A percentile compares a stretch with the other conserved stretches of the same genome.
Evolutionary conservation across 2,888 invertebrate species (phyloP).

Genomic region (Aphodius sticticus): DNA sequence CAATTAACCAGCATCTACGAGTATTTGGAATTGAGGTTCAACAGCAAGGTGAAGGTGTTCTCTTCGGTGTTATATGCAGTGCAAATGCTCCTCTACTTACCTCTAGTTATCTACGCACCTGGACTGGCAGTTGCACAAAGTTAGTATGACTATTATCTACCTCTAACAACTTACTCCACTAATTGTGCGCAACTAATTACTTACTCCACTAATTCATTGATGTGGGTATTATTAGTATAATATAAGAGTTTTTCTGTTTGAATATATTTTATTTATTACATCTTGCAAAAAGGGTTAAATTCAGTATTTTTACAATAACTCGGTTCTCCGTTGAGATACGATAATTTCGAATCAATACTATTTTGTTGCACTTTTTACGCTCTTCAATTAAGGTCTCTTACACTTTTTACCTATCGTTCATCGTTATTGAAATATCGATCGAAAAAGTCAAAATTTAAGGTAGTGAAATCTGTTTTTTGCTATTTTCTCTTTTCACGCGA

Average conservation of each 20-base stretch:
- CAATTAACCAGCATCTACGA: conserved; percentile 75
- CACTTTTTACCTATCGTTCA: no score
- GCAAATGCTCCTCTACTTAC: conserved; percentile 66
- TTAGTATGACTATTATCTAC: conserved; percentile 49
- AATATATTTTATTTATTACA: no score
- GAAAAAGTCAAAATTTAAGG: no score
- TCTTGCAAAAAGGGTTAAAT: no score
- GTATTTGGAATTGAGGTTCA: conserved; percentile 71
- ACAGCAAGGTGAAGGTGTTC: conserved; percentile 65
- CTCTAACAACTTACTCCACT: background rate
- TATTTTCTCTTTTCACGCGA: no score
- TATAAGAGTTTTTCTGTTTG: background rate
- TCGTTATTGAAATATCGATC: no score
- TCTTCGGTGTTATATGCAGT: conserved; percentile 69
- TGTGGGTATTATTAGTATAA: background rate
- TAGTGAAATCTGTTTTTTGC: no score
- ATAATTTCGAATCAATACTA: no score
- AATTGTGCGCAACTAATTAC: conserved; percentile 54
- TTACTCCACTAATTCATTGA: conserved; percentile 34
- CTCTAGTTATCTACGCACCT: conserved; percentile 75
- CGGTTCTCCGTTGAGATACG: no score
- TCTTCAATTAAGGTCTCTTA: no score
- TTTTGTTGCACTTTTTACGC: no score
- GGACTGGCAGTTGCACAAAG: conserved; percentile 72
- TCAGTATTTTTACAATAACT: no score